These are phyloP conservation scores for Aspidiotus rigidus DNA, from an alignment of 2,888 invertebrate species.

Conservation along the genomic window DNA sequence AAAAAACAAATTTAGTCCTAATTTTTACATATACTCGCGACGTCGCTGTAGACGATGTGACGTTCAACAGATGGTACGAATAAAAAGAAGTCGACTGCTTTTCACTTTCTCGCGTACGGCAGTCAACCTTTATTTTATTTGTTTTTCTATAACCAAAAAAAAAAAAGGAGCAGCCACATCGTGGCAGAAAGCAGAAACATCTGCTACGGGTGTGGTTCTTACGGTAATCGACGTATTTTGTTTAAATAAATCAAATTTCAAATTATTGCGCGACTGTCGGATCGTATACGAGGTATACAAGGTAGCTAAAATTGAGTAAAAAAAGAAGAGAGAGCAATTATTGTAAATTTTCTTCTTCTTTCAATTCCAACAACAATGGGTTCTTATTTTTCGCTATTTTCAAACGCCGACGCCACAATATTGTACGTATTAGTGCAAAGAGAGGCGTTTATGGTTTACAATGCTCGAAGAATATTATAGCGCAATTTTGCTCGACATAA, in stretches of 20 bases:
- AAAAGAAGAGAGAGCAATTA: not conserved
- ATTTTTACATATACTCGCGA: too few species aligned
- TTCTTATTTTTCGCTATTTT: not conserved
- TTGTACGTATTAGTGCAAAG: not conserved
- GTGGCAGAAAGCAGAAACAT: not conserved
- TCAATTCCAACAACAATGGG: not conserved
- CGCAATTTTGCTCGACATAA: slow-evolving; percentile 2
- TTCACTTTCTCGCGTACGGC: slow-evolving; percentile 7
- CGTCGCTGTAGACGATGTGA: slow-evolving; percentile 13
- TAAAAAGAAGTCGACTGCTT: not conserved
- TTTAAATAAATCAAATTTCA: slow-evolving; percentile 7
- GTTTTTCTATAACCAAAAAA: not conserved
- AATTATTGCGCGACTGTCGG: not conserved
- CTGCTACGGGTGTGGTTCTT: not conserved
- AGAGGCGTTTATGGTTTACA: slow-evolving; percentile 13
- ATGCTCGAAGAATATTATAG: slow-evolving; percentile 10
- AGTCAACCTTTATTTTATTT: not conserved
- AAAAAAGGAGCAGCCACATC: not conserved
- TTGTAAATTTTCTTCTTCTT: not conserved
- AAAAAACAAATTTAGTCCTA: slow-evolving; percentile 11
- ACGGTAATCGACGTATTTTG: not conserved
- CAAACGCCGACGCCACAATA: too few species aligned
- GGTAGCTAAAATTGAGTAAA: too few species aligned
- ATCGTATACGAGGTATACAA: not conserved
- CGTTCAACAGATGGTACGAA: slow-evolving; percentile 21